Percentiles rank a stretch among this genome's conserved stretches.
Conservation (phyloP, 1,140 invertebrate species). For the Diorhabda carinulata region DNA sequence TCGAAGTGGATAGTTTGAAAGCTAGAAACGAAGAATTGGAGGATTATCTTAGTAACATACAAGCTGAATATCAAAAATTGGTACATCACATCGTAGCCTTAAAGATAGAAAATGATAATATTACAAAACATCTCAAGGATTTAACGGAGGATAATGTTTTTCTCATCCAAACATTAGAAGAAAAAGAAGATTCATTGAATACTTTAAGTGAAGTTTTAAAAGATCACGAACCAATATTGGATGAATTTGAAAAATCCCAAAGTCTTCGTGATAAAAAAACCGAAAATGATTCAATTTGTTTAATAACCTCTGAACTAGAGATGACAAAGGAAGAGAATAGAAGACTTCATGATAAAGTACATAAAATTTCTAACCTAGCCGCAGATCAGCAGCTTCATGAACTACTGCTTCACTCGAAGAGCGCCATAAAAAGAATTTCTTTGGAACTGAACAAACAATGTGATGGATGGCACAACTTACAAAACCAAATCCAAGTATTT, state of each 20-base stretch:
- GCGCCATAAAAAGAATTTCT: conserved; percentile 30
- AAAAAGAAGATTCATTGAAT: conserved; percentile 18
- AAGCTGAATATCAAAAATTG: background rate
- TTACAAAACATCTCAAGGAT: conserved; percentile 5
- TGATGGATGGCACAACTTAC: conserved; percentile 24
- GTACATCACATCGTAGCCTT: background rate
- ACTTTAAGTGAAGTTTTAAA: conserved; percentile 25
- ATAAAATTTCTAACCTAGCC: background rate
- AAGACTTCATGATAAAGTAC: conserved; percentile 14
- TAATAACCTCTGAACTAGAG: conserved; percentile 18
- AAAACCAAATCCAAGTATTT: conserved; percentile 4
- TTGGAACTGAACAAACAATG: conserved; percentile 28
- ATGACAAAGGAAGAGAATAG: conserved; percentile 25
- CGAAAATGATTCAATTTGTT: background rate
- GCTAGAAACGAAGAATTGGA: background rate
- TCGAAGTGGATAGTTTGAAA: conserved; percentile 6
- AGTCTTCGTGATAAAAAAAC: background rate
- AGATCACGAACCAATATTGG: conserved; percentile 20
- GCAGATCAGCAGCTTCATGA: conserved; percentile 30
- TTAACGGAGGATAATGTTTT: conserved; percentile 4
- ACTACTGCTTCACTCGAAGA: conserved; percentile 35
- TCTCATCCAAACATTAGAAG: conserved; percentile 11
- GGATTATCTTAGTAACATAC: background rate
- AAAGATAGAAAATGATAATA: conserved; percentile 2
- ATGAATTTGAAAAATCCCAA: conserved; percentile 9